Base-by-base conservation (phyloP, 2,113 vertebrate species). In the Sinocyclocheilus anshuiensis region DNA sequence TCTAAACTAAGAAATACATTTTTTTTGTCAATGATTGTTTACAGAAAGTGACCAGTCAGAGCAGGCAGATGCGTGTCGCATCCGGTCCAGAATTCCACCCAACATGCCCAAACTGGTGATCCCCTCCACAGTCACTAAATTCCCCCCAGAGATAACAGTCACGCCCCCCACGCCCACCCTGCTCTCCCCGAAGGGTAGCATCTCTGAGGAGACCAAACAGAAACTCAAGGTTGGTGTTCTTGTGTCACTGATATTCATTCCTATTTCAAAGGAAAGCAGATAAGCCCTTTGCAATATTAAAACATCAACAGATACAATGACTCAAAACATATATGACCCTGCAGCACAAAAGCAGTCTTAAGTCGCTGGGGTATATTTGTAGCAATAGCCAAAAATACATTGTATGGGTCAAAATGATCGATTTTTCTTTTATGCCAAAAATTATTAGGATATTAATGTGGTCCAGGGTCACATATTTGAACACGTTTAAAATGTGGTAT, bases 191-290 rank as follows among this genome's bases (percentile, higher is more conserved):
- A 98, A 98, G 94, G 97, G 98, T 94, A 98, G 98, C 94, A 97
- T 99, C 93, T 99, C 98, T 1, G 97, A 99, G 93, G 98, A 99
- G 92, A 99, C 98, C 93, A 99, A 99, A 91, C 98, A 97, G 90
- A 97, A 96, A 90, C 96, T 99, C 50, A 99, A 99, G 97, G 98
- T 99, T 91, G 87, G 88, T 50, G 8, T 15, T 20, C 8, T 10
- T 16, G 13, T 6, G 22, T 6, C 20, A 0, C 1, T 15, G 1
- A 36, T 55, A 55, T 55, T 57, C 6, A 20, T 57, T 15, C 10
- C 33, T 3, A 9, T 0, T 13, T 12, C 12, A 3, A 1, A 18
- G 20, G 15, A 63, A 16, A 26, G 0, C 36, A 42, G 57, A 36
- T 15, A 16, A 69, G 65, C 65, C 7, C 10, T 69, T 67, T 18